Base-by-base conservation (phyloP, 2,113 vertebrate genomes). In the Leptobrachium leishanense region DNA sequence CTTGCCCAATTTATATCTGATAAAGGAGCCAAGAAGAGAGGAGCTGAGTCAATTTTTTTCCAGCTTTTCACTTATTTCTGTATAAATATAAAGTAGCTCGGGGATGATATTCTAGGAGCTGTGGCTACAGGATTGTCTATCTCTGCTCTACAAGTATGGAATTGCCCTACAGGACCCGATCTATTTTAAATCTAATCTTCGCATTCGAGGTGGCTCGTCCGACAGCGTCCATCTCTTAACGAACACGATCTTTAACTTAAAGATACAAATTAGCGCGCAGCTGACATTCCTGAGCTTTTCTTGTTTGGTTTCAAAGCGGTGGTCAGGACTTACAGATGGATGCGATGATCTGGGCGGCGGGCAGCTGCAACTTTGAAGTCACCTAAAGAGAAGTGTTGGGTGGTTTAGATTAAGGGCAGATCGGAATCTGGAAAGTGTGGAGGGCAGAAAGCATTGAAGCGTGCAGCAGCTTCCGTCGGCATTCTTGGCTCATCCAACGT, bases 311-410 rank as follows among this genome's bases (percentile, higher is more conserved):
- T 90, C 87, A 90, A 89, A 90, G 88, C 75, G 13, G 85, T 83
- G 82, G 82, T 82, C 75, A 79, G 83, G 87, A 84, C 87, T 86
- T 88, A 82, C 54, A 81, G 84, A 73, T 83, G 82, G 84, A 74
- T 74, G 55, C 80, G 83, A 83, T 81, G 86, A 81, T 83, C 73
- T 87, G 82, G 82, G 86, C 82, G 82, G 76, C 77, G 79, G 87
- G 83, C 88, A 90, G 89, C 89, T 90, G 86, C 87, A 84, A 54
- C 87, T 88, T 89, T 90, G 89, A 89, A 88, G 86, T 85, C 79
- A 64, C 80, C 83, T 87, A 75, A 85, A 85, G 77, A 86, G 83
- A 83, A 74, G 81, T 82, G 85, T 90, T 89, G 85, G 86, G 81
- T 81, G 66, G 67, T 84, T 87, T 88, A 78, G 81, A 84, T 84